These are phyloP conservation scores for Harpegnathos saltator DNA, from an alignment of 1,140 invertebrate species.

Conservation along the genomic window DNA sequence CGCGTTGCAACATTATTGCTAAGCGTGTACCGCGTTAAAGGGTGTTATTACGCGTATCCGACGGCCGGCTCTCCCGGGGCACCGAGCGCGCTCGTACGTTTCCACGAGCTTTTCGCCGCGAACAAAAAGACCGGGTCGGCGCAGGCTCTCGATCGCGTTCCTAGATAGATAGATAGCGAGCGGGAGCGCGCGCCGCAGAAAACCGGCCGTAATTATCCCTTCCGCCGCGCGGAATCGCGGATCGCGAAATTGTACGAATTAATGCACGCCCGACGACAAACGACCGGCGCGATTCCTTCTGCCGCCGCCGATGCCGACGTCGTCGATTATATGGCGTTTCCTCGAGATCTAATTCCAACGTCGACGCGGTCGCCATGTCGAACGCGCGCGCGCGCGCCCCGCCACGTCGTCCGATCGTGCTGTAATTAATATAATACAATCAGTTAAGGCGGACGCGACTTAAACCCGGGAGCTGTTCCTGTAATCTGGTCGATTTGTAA, in stretches of 20 bases:
- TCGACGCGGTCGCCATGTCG: background rate
- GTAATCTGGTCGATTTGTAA: constrained; percentile 44
- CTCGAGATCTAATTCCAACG: constrained; percentile 45
- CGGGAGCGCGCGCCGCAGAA: constrained; percentile 35
- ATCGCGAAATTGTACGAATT: constrained; percentile 62
- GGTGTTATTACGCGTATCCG: constrained; percentile 79
- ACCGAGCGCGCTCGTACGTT: constrained; percentile 53
- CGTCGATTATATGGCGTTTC: constrained; percentile 22
- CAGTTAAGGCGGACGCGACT: constrained; percentile 21
- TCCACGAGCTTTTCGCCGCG: constrained; percentile 64
- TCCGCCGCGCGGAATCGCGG: constrained; percentile 32
- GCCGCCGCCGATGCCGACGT: background rate
- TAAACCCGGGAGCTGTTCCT: constrained; percentile 48
- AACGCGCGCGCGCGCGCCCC: too few relatives aligned
- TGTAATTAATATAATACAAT: constrained; percentile 56
- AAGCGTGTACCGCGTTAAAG: constrained; percentile 72
- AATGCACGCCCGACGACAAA: constrained; percentile 40
- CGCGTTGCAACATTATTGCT: constrained; percentile 67
- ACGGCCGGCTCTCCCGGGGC: constrained; percentile 54
- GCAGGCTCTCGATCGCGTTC: constrained; percentile 59
- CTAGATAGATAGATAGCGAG: constrained; percentile 72
- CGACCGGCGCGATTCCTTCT: background rate
- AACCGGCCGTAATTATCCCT: constrained; percentile 55
- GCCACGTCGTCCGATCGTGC: background rate
- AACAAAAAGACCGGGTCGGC: constrained; percentile 58